Evolutionary conservation across 2,888 invertebrate genomes (phyloP), one percentile per base, ranked within the genome.

Genomic region (Trachelus tabidus): DNA sequence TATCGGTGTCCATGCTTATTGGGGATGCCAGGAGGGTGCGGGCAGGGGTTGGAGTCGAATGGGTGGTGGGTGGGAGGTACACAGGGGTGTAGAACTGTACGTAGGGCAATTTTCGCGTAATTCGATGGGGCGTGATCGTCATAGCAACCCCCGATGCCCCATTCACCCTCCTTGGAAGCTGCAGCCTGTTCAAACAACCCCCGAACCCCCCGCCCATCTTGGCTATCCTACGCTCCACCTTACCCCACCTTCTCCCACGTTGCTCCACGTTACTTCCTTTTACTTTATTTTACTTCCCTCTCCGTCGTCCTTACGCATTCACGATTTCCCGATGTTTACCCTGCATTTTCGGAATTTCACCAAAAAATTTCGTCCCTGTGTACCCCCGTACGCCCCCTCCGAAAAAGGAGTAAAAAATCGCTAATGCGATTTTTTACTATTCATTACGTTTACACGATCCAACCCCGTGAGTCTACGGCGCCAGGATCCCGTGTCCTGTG

Each of bases 101-200:
- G 86, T 85, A 88, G 88, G 89, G 90, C 90, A 90, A 91, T 90
- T 90, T 89, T 90, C 89, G 88, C 88, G 89, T 90, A 91, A 91
- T 91, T 90, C 90, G 89, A 89, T 88, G 89, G 90, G 88, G 89
- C 89, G 90, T 89, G 89, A 90, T 91, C 90, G 91, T 90, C 91
- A 91, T 91, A 91, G 91, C 91, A 91, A 91, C 90, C 88, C 89
- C 86, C 79, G 81, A 81, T 82, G 81, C 82, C 81, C 83, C 79
- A 81, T 83, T 82, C 79, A 69, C 87, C 87, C 88, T 87, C 86
- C 85, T 88, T 85, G 88, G 86, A 88, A 85, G 88, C 88, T 86
- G 88, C 85, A 89, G 90, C 86, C 90, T 90, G 90, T 89, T 91
- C 90, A 91, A 91, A 90, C 90, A 90, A 87, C 86, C 87, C 87